These are phyloP conservation scores for Origma solitaria DNA, from an alignment of 2,113 vertebrate species.

Conservation along the genomic window DNA sequence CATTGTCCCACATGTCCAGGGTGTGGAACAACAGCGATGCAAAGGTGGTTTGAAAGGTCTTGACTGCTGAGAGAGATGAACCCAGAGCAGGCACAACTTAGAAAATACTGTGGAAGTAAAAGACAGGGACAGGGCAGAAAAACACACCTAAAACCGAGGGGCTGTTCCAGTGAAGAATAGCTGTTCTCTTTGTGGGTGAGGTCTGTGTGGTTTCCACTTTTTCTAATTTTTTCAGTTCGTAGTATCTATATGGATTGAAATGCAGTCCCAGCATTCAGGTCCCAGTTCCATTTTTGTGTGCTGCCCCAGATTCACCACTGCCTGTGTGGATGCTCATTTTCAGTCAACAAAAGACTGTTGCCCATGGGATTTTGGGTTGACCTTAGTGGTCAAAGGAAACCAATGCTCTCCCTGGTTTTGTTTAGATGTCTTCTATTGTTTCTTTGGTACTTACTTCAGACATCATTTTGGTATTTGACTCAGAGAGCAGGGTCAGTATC, in stretches of 20 bases:
- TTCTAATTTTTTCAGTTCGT: neutral
- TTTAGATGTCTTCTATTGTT: neutral
- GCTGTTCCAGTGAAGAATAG: neutral
- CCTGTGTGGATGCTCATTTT: neutral
- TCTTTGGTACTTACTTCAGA: neutral
- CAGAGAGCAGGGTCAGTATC: neutral
- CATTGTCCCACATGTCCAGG: fast-evolving
- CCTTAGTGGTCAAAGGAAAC: neutral
- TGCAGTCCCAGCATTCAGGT: neutral
- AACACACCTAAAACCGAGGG: neutral
- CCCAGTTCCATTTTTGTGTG: neutral
- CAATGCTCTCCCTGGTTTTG: neutral
- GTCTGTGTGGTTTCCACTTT: neutral
- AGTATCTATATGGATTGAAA: neutral
- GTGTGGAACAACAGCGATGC: neutral
- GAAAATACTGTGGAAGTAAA: neutral
- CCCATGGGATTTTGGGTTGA: neutral
- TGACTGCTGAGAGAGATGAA: neutral
- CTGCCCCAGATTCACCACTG: neutral
- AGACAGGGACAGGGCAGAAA: neutral
- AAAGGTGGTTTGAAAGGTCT: neutral
- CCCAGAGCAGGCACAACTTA: fast-evolving
- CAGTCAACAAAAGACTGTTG: neutral
- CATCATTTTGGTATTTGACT: neutral
- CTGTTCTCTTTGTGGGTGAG: neutral